Conservation (phyloP, 2,113 vertebrate genomes). For the Otocyon megalotis region DNA sequence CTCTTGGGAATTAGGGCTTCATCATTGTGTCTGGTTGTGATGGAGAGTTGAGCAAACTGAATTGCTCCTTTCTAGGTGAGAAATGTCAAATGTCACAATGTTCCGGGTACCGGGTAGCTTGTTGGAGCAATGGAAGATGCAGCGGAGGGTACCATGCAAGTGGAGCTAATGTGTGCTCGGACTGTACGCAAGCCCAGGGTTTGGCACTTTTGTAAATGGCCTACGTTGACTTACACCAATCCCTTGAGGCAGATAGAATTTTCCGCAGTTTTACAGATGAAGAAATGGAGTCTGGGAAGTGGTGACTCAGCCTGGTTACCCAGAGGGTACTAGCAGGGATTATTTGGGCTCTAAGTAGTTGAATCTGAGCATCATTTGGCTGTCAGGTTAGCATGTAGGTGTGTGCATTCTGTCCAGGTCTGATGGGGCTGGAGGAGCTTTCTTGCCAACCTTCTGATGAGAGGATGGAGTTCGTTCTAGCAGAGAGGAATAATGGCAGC, state of each 20-base stretch:
- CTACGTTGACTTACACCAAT: neutral
- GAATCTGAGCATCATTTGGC: neutral
- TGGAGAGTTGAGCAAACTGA: neutral
- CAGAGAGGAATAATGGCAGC: neutral
- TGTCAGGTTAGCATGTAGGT: neutral
- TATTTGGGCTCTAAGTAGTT: neutral
- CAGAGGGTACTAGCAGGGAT: neutral
- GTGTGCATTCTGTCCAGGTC: neutral
- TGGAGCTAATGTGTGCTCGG: neutral
- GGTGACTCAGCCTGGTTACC: neutral
- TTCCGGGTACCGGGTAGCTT: neutral
- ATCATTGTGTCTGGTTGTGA: neutral
- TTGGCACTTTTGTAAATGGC: neutral
- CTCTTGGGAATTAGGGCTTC: neutral
- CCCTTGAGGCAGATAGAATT: neutral
- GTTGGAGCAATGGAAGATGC: neutral
- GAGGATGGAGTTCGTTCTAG: neutral
- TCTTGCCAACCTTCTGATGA: neutral
- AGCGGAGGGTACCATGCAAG: neutral
- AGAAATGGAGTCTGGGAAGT: neutral
- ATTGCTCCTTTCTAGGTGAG: neutral
- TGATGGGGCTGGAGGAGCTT: neutral
- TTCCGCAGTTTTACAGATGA: neutral
- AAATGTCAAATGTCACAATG: neutral
- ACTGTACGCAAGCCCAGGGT: neutral